Evolutionary conservation across 1,140 invertebrate species (phyloP), one percentile per base, ranked within the genome.

Genomic region (Drosophila yakuba): DNA sequence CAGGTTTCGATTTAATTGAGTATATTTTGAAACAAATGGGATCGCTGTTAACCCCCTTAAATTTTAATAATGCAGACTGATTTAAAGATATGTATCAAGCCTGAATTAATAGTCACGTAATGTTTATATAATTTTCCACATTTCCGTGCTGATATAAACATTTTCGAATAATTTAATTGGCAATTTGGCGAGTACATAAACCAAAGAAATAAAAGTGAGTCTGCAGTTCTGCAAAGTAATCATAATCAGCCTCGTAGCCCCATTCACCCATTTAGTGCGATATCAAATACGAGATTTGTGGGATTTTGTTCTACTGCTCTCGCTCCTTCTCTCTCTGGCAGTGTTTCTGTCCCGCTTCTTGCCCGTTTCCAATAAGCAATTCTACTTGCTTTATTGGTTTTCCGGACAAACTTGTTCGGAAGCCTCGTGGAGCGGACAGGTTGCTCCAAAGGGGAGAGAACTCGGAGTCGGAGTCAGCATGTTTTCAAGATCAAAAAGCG

Each of bases 401-500:
- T 86, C 84, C 83, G 74, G 68, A 86, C 80, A 85, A 86, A 86
- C 82, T 82, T 78, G 83, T 86, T 86, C 79, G 79, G n/a, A 35
- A 35, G 66, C 47, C 68, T 50, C 51, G 47, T 11, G 23, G 66
- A 75, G 61, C 63, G 64, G 56, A 73, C 52, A 73, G 60, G 39
- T 77, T 77, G 74, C 67, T 55, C 51, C 12, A 14, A 14, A 44
- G 43, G 44, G 57, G 45, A 43, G 54, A 56, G 56, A 76, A 36
- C 44, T 20, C 28, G 48, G 60, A 74, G 59, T 44, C 28, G 48
- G 60, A 74, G 59, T 44, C 80, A 77, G 74, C 68, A 41, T 74
- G 62, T 81, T 86, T 86, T 86, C 83, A 86, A 86, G 83, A 86
- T 86, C 83, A 86, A 83, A 86, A 86, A 86, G 83, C 83, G 83